phyloP scores from a whole-genome alignment of 2,113 vertebrate species.

The Nesogale talazaci region DNA sequence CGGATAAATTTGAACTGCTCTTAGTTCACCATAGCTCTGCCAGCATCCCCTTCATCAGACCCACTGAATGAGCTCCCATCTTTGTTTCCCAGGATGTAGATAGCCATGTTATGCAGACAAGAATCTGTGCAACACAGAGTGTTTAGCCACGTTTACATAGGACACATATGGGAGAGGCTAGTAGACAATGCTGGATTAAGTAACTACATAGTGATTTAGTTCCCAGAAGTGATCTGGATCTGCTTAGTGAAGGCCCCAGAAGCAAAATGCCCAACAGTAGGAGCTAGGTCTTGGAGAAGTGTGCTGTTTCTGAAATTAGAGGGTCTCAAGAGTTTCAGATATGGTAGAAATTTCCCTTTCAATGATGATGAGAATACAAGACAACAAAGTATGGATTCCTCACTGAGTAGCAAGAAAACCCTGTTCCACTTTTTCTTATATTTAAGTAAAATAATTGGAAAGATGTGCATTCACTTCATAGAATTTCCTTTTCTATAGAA shows the following conservation, averaged over 20 bases:
- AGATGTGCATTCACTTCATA: background rate
- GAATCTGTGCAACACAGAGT: too few relatives aligned
- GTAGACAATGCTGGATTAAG: background rate
- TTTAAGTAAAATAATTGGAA: background rate
- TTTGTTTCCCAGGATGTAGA: background rate
- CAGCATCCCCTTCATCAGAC: background rate
- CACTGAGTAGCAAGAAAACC: background rate
- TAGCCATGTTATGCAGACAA: background rate
- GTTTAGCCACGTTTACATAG: too few relatives aligned
- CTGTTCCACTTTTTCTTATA: background rate
- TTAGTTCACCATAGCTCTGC: too few relatives aligned
- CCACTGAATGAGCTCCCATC: background rate
- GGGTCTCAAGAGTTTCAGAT: background rate
- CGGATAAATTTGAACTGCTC: too few relatives aligned
- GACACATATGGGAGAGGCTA: background rate
- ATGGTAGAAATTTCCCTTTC: background rate
- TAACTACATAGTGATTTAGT: background rate
- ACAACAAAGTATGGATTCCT: background rate
- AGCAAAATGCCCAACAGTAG: slow-evolving; percentile 83
- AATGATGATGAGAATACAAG: background rate
- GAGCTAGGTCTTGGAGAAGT: slow-evolving; percentile 66
- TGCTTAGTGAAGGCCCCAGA: background rate
- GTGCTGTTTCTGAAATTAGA: background rate
- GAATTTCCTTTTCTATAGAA: background rate
- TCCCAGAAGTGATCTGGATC: background rate